These are phyloP conservation scores for Agrilus cyanescens DNA, from an alignment of 2,888 invertebrate genomes.

Conservation along the genomic window DNA sequence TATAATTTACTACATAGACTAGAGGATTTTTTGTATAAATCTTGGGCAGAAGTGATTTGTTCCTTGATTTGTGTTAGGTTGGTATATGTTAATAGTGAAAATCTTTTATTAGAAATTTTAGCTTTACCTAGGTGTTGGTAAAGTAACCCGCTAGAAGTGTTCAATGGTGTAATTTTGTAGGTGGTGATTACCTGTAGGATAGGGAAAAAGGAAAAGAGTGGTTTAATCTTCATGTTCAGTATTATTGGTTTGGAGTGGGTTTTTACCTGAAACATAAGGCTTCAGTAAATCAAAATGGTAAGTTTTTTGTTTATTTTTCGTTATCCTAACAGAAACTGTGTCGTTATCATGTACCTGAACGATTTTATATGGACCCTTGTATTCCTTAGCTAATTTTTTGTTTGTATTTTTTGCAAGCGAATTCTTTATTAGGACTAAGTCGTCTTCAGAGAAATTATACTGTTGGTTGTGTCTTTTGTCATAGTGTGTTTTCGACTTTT, in stretches of 20 bases:
- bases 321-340: no score
- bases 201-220: neutral
- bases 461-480: slow-evolving; percentile 3
- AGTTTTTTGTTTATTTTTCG: neutral
- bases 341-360: slow-evolving; percentile 5
- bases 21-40: neutral
- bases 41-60: neutral
- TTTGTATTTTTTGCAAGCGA: slow-evolving; percentile 3
- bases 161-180: neutral
- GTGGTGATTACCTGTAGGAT: neutral
- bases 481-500: slow-evolving; percentile 4
- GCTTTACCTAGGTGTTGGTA: neutral
- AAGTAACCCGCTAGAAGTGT: slow-evolving; percentile 1
- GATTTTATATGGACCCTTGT: slow-evolving; percentile 8
- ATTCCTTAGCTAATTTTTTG: slow-evolving; percentile 8
- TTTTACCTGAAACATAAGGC: no score
- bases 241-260: no score
- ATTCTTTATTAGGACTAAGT: slow-evolving; percentile 4
- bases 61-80: neutral
- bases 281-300: slow-evolving; percentile 3
- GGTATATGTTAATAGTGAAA: neutral
- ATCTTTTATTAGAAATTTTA: neutral
- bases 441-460: slow-evolving; percentile 4
- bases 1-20: neutral
- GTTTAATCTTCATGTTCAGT: no score